Evolutionary conservation across 2,888 invertebrate genomes (phyloP), one percentile per base, ranked within the genome.

Genomic region (Parascotia fuliginaria): DNA sequence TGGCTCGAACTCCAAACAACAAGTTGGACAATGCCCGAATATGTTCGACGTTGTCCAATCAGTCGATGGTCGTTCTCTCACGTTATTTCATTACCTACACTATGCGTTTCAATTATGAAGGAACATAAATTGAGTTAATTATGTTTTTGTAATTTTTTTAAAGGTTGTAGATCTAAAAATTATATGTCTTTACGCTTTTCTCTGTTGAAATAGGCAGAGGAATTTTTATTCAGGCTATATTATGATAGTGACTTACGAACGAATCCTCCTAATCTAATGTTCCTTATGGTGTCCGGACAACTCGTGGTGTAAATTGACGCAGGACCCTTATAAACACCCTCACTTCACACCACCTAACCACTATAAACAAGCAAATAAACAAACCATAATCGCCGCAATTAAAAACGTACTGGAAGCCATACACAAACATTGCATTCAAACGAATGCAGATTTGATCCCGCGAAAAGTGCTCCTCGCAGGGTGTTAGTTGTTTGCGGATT

Each of bases 401-500:
- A 61, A 60, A 61, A 42, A 37, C 28, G 9, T 40, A 14, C 37
- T 24, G 19, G 34, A 3, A 42, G 24, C 33, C 42, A 43, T 16
- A 42, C 11, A 32, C 50, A 50, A 66, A 66, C 55, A 52, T 44
- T 47, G 42, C 41, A 50, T 58, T 59, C 59, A 61, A 66, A 65
- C 53, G 49, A 42, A 58, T 27, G 48, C 59, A 67, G 72, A 73
- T 64, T 67, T 22, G 31, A 56, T 59, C 52, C 44, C 47, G 60
- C 33, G 50, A 56, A 60, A 51, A 54, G 54, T 57, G 44, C 48
- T 42, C 44, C 47, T 44, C 48, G 16, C 36, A 57, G 57, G 60
- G 51, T 49, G 61, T 63, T 67, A 69, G 68, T 62, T 81, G 78
- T 81, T 79, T 81, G 81, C 77, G 77, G 78, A 81, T 79, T 73